Base-by-base conservation (phyloP, 2,888 invertebrate genomes). In the Scaptodrosophila latifasciaeformis region DNA sequence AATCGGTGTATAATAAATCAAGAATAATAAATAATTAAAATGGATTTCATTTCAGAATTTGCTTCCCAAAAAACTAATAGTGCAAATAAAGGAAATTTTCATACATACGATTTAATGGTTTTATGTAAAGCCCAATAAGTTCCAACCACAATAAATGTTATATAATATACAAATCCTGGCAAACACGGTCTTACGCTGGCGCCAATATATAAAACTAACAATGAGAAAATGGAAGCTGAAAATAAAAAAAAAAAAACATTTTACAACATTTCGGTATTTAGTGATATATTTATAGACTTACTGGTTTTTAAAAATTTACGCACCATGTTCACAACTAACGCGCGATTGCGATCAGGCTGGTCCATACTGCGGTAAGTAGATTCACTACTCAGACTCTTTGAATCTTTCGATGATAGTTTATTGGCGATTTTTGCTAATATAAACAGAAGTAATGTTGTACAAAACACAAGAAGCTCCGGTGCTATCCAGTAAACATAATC, bases 131-230 rank as follows among this genome's bases (percentile, higher is more conserved):
- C 91, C 93, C 95, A 94, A 88, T 93, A 93, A 0, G 96, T 96
- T 34, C 93, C 92, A 7, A 92, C 89, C 9, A 90, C 89, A 79
- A 97, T 88, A 84, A 96, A 96, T 47, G 92, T 88, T 42, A 96
- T 69, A 85, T 94, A 96, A 86, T 97, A 97, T 12, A 96, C 87
- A 2, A 92, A 92, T 18, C 93, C 93, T 9, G 92, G 90, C 4
- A 93, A 86, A 35, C 95, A 95, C 1, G 96, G 96, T 30, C 92
- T 89, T 80, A 95, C 87, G 52, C 93, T 90, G 0, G 68, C 70
- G 21, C 80, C 68, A 39, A 76, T 43, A 29, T 49, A 71, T 0
- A 74, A 40, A 2, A 60, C 34, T 7, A 69, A 47, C 1, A 74
- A 24, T 0, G 69, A 46, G 48, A 71, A 71, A 9, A 74, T 43